A percentile compares a stretch with the other conserved stretches of the same genome.
These are phyloP conservation scores for Drosophila silvestris DNA, from an alignment of 2,888 invertebrate genomes.

Conservation along the genomic window DNA sequence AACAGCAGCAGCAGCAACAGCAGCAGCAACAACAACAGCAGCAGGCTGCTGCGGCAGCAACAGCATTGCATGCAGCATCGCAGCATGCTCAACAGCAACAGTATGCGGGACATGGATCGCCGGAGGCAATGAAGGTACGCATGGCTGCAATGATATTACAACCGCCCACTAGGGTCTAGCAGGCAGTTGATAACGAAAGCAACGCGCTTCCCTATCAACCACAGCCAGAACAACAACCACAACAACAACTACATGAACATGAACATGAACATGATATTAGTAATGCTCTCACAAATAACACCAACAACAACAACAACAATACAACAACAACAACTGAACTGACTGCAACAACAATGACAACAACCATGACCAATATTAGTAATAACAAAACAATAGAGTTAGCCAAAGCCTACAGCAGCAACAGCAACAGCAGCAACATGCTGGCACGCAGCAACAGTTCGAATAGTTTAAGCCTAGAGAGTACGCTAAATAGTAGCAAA, in stretches of 20 bases:
- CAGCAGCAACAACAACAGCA: slow-evolving; percentile 72
- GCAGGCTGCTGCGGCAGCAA: slow-evolving; percentile 60
- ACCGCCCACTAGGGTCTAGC: slow-evolving; percentile 93
- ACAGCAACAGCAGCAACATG: slow-evolving; percentile 39
- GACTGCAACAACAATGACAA: slow-evolving; percentile 44
- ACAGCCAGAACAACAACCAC: slow-evolving; percentile 58
- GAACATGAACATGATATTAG: slow-evolving; percentile 63
- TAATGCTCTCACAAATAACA: slow-evolving; percentile 55
- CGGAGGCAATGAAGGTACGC: slow-evolving; percentile 94
- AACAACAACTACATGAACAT: slow-evolving; percentile 55
- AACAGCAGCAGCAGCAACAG: slow-evolving; percentile 65
- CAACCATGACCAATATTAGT: slow-evolving; percentile 69
- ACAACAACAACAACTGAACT: slow-evolving; percentile 40
- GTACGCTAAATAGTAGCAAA: slow-evolving; percentile 57
- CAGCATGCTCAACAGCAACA: slow-evolving; percentile 78
- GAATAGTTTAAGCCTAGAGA: slow-evolving; percentile 60
- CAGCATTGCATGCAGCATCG: slow-evolving; percentile 70
- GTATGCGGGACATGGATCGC: slow-evolving; percentile 86
- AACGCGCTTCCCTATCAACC: slow-evolving; percentile 64
- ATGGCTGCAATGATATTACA: slow-evolving; percentile 95
- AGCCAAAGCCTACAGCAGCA: slow-evolving; percentile 37
- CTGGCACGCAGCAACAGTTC: slow-evolving; percentile 42
- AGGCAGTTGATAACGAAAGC: slow-evolving; percentile 85
- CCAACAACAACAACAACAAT: slow-evolving; percentile 40
- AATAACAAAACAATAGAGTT: slow-evolving; percentile 55